These are phyloP conservation scores for Acanthosepion pharaonis DNA, from an alignment of 2,888 invertebrate genomes.

Conservation along the genomic window DNA sequence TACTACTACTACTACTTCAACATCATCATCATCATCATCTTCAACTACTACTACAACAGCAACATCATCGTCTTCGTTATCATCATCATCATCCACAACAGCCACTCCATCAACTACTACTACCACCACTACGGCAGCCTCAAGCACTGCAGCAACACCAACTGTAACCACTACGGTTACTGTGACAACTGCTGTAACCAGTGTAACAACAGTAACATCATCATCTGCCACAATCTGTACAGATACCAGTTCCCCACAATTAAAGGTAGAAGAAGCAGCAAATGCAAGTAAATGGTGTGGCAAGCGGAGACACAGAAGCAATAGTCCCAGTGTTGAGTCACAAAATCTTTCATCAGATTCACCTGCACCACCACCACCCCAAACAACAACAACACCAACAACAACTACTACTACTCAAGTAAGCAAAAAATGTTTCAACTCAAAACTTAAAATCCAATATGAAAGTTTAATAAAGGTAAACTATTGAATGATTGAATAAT, in stretches of 20 bases:
- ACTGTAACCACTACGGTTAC: conserved; percentile 50
- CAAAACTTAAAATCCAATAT: neutral
- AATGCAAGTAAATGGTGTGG: neutral
- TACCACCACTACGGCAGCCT: conserved; percentile 36
- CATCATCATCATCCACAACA: neutral
- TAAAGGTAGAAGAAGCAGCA: conserved; percentile 33
- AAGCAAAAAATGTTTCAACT: neutral
- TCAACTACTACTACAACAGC: conserved; percentile 46
- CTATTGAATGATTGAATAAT: neutral
- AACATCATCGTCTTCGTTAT: conserved; percentile 46
- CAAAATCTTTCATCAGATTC: conserved; percentile 33
- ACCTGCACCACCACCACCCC: neutral
- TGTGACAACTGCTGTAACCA: conserved; percentile 53
- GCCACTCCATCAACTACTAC: conserved; percentile 46
- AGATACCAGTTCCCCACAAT: conserved; percentile 50
- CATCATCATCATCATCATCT: conserved; percentile 48
- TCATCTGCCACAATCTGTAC: conserved; percentile 48
- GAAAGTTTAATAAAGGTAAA: too few relatives aligned
- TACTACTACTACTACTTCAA: too few relatives aligned
- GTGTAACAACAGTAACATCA: conserved; percentile 49
- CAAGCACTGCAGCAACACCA: conserved; percentile 39
- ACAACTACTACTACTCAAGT: neutral
- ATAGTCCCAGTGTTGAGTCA: conserved; percentile 44
- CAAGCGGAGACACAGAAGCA: conserved; percentile 38
- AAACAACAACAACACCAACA: too few relatives aligned